These are phyloP conservation scores for Drosophila burlai DNA, from an alignment of 1,140 invertebrate genomes.

Conservation along the genomic window DNA sequence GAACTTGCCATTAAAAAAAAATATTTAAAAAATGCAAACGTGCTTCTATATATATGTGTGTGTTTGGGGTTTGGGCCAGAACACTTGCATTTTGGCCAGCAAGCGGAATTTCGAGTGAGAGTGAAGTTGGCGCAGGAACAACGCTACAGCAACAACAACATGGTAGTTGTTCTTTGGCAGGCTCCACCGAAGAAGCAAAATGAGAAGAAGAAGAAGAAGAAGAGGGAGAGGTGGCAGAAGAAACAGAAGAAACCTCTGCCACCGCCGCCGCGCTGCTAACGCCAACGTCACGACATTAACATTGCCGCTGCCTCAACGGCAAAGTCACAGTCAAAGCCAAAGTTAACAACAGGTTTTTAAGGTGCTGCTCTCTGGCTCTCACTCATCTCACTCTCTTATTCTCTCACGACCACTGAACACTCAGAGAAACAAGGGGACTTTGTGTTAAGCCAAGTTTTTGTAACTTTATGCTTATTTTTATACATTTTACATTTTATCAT, in stretches of 20 bases:
- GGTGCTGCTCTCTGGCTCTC: slow-evolving; percentile 17
- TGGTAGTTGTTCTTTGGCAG: slow-evolving; percentile 33
- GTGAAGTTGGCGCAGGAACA: slow-evolving; percentile 83
- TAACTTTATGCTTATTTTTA: not conserved
- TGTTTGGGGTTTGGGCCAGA: slow-evolving; percentile 40
- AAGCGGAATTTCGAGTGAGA: slow-evolving; percentile 83
- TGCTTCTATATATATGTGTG: not conserved
- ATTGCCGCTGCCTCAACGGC: slow-evolving; percentile 55
- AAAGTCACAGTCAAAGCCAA: slow-evolving; percentile 83
- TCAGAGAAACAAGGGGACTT: not conserved
- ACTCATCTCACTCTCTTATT: slow-evolving; percentile 2
- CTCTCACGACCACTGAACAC: slow-evolving; percentile 18
- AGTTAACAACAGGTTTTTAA: slow-evolving; percentile 64
- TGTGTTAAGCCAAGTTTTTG: not conserved
- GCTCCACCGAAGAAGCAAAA: slow-evolving; percentile 23
- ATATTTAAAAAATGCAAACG: no score
- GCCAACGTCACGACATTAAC: slow-evolving; percentile 53
- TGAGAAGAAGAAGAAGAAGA: slow-evolving; percentile 19
- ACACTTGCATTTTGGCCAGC: slow-evolving; percentile 73
- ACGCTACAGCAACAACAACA: slow-evolving; percentile 41
- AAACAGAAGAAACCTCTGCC: slow-evolving; percentile 13
- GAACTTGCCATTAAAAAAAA: slow-evolving; percentile 3
- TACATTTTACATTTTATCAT: not conserved
- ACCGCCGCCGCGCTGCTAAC: slow-evolving; percentile 25
- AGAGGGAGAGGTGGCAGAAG: not conserved